Evolutionary conservation across 2,113 vertebrate genomes (phyloP), one percentile per base, ranked within the genome.

Genomic region (Zapornia atra): DNA sequence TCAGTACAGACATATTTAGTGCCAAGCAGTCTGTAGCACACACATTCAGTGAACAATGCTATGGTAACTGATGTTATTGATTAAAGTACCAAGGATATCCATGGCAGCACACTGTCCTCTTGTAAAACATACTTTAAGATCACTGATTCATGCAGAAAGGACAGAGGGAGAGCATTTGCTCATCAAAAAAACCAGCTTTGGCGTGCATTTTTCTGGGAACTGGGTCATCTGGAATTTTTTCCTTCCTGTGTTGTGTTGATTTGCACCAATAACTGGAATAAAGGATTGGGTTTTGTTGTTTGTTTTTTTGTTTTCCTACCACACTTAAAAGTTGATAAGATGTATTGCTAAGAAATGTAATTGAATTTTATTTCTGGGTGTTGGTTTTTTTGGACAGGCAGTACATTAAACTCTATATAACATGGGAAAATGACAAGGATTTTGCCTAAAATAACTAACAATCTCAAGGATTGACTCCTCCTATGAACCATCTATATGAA

Each of bases 41-140:
- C 86, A 59, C 42, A 75, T 44, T 72, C 29, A 82, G 25, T 87
- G 75, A 85, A 94, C 98, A 97, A 93, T 81, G 50, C 33, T 89
- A 26, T 22, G 29, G 13, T 90, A 94, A 94, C 90, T 12, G 65
- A 61, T 22, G 3, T 18, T 95, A 86, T 79, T 60, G 80, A 60
- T 92, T 88, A 54, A 82, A 63, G 20, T 73, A 61, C 4, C 11
- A 72, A 9, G 21, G 4, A 50, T 36, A 70, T 24, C 34, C 2
- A 42, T 18, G 1, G 0, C 38, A 73, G 9, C 18, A 78, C 31
- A 53, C 11, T 34, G 24, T 80, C 11, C 10, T 61, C 25, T 53
- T 34, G 14, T 42, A 69, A 91, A 91, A 61, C 15, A 40, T 26
- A 18, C 26, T 21, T 86, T 63, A n/a, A 82, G 19, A 18, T 12